Base-by-base conservation (phyloP, 2,888 invertebrate genomes). In the Tenthredo notha region DNA sequence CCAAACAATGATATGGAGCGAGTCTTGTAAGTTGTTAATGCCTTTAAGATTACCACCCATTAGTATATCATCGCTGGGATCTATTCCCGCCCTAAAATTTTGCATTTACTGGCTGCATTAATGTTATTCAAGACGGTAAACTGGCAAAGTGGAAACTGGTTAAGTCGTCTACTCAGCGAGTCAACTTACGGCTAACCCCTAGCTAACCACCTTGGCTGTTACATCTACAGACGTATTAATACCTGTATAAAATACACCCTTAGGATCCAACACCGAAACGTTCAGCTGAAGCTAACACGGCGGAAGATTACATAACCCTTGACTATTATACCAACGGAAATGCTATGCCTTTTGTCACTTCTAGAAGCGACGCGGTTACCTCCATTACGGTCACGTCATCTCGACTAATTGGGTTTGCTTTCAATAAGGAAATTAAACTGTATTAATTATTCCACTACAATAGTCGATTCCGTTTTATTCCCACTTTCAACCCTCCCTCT, bases 61-160 rank as follows among this genome's bases (percentile, higher is more conserved):
- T 61, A 58, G 78, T 80, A 80, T 80, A 80, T 61, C 61, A 80
- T 61, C 40, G 61, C 40, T 3, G n/a, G 80, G 61, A 80, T 80
- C 80, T 58, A 58, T 80, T 61, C 58, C 37, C n/a, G 29, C 21
- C 61, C 80, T 61, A 25, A 10, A 12, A 61, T 80, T 61, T 80
- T 61, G 61, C 58, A 61, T 80, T 58, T 61, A 80, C 61, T 80
- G 58, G 80, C 2, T 61, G 80, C 58, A 58, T 37, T 58, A 58
- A 80, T 61, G 61, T 80, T 61, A 80, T 80, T 61, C 58, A 80
- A 80, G 61, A 80, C 61, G 80, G 58, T 80, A 61, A 80, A 80
- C 80, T 80, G 80, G 80, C 80, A 80, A 61, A 80, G 80, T 61
- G 80, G 80, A 80, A 61, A 80, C 58, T 80, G 80, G 80, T 80